These are phyloP conservation scores for Ophion ventricosus DNA, from an alignment of 2,888 invertebrate genomes.

Conservation along the genomic window DNA sequence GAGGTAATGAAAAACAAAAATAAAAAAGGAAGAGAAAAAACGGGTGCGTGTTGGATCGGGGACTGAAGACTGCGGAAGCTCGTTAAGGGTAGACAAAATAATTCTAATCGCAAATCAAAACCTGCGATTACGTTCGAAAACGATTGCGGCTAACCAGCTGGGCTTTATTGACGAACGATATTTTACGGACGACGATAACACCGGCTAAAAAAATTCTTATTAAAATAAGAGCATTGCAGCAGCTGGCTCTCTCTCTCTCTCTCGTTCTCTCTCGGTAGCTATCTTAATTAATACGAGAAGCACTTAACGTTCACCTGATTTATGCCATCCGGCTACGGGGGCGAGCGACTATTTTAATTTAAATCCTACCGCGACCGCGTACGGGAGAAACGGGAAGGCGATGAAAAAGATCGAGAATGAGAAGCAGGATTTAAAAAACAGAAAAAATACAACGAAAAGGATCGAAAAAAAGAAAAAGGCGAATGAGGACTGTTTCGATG, in stretches of 20 bases:
- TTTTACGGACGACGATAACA: no score
- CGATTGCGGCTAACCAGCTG: no score
- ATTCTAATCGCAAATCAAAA: no score
- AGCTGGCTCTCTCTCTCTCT: slow-evolving; percentile 7
- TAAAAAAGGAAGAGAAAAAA: neutral
- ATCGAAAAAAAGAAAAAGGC: slow-evolving; percentile 16
- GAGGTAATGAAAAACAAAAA: neutral
- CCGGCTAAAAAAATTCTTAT: no score
- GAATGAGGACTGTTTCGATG: slow-evolving; percentile 16
- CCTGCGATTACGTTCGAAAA: no score
- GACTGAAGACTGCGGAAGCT: no score
- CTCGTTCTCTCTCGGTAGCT: slow-evolving; percentile 68
- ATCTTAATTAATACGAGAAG: slow-evolving; percentile 78
- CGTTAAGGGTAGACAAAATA: no score
- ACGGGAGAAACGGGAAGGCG: neutral
- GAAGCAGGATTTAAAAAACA: neutral
- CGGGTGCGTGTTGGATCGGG: no score
- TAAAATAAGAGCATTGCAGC: no score
- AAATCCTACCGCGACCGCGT: slow-evolving; percentile 32
- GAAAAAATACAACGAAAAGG: neutral
- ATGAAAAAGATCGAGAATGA: slow-evolving; percentile 19
- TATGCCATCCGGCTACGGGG: slow-evolving; percentile 74
- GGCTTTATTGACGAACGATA: no score
- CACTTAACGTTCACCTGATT: slow-evolving; percentile 75
- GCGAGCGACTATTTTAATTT: slow-evolving; percentile 53